phyloP scores from a whole-genome alignment of 1,140 invertebrate genomes.

The Linepithema humile region DNA sequence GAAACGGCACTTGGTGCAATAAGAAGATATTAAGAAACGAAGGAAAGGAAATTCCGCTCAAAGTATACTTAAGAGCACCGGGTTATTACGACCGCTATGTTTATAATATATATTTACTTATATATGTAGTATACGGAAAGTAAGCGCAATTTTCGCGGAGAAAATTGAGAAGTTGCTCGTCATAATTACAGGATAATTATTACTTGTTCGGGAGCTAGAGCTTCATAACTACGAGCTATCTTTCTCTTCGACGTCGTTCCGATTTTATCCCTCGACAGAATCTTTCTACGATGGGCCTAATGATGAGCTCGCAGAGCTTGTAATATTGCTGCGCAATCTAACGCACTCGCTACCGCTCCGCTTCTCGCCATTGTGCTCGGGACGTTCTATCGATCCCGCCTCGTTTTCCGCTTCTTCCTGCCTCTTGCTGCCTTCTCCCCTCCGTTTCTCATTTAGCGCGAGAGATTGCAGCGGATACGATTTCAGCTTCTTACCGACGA shows the following conservation, averaged over 20 bases:
- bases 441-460: neutral
- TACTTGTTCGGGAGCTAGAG: conserved; percentile 59
- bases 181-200: conserved; percentile 70
- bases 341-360: conserved; percentile 66
- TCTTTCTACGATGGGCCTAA: conserved; percentile 70
- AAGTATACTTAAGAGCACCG: neutral
- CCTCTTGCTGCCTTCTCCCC: conserved; percentile 15
- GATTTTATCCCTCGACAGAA: conserved; percentile 52
- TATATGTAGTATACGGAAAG: neutral
- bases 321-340: conserved; percentile 73
- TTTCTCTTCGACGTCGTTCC: neutral
- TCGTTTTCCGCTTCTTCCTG: conserved; percentile 59
- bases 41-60: neutral
- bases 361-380: conserved; percentile 71
- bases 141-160: conserved; percentile 9
- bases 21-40: neutral
- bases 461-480: conserved; percentile 39
- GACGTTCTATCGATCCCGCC: conserved; percentile 73
- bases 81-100: neutral
- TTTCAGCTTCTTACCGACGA: conserved; percentile 57
- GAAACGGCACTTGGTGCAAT: neutral
- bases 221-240: conserved; percentile 53
- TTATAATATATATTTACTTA: neutral
- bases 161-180: conserved; percentile 40
- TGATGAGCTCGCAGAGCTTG: conserved; percentile 62